Conservation (phyloP, 2,113 vertebrate species). For the Siniperca chuatsi region DNA sequence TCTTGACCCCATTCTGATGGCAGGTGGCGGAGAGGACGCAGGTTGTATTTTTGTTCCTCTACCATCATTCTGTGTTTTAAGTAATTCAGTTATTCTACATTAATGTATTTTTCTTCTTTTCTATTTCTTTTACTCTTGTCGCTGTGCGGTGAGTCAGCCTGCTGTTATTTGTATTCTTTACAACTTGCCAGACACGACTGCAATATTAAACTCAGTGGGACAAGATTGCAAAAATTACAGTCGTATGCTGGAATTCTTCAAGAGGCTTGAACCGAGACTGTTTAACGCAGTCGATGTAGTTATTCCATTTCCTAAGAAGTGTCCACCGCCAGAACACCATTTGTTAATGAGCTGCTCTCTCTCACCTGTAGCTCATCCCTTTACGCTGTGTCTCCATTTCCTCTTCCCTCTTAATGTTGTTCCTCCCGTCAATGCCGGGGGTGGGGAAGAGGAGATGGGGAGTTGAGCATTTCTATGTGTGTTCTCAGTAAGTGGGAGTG, state of each 20-base stretch:
- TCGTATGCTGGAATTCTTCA: constrained; percentile 25
- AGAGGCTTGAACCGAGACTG: constrained; percentile 21
- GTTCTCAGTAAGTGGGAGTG: constrained; percentile 76
- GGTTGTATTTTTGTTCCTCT: not conserved
- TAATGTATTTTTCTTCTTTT: not conserved
- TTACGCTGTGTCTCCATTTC: constrained; percentile 42
- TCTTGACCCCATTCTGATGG: not conserved
- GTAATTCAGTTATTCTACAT: constrained; percentile 15
- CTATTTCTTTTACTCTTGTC: not conserved
- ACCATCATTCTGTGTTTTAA: not conserved
- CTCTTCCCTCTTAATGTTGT: constrained; percentile 33
- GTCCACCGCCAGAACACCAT: constrained; percentile 32
- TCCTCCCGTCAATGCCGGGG: constrained; percentile 41
- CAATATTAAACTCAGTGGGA: constrained; percentile 45
- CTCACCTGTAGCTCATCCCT: constrained; percentile 65
- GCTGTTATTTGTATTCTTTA: constrained; percentile 43
- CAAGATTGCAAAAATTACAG: constrained; percentile 32
- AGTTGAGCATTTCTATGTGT: constrained; percentile 64
- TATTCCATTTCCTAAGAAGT: constrained; percentile 21
- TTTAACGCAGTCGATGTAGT: not conserved
- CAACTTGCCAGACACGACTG: constrained; percentile 22
- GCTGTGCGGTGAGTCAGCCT: constrained; percentile 27
- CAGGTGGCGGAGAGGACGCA: constrained; percentile 10
- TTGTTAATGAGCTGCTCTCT: constrained; percentile 56
- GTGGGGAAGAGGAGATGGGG: constrained; percentile 54